Percentiles rank a stretch among this genome's conserved stretches.
phyloP scores from a whole-genome alignment of 2,888 invertebrate species.

The Tuberolachnus salignus region DNA sequence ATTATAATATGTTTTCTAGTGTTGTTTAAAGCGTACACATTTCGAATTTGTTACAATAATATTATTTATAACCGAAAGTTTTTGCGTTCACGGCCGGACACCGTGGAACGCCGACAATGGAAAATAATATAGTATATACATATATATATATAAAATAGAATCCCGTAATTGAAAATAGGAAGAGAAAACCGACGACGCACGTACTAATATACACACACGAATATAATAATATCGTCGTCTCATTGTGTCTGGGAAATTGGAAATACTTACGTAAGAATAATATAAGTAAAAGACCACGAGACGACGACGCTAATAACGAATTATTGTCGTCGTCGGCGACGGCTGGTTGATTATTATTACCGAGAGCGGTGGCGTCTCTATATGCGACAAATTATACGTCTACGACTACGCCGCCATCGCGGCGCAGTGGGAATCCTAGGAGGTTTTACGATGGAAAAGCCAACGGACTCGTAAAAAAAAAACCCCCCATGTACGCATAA shows the following conservation, averaged over 20 bases:
- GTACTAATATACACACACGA: background rate
- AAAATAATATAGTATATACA: no score
- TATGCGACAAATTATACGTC: background rate
- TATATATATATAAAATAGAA: slow-evolving; percentile 22
- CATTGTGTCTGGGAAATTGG: slow-evolving; percentile 24
- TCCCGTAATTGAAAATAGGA: slow-evolving; percentile 25
- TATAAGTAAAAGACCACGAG: background rate
- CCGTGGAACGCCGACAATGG: slow-evolving; percentile 7
- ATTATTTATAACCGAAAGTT: slow-evolving; percentile 37
- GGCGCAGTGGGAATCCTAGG: no score
- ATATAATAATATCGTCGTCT: background rate
- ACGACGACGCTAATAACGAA: slow-evolving; percentile 4
- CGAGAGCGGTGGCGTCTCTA: background rate
- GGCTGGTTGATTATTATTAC: background rate
- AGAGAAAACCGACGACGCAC: slow-evolving; percentile 23
- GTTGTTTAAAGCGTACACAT: slow-evolving; percentile 4
- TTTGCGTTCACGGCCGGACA: slow-evolving; percentile 16
- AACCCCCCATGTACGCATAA: background rate
- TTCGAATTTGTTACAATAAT: background rate
- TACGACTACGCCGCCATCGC: no score
- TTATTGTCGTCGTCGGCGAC: background rate
- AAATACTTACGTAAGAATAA: slow-evolving; percentile 30
- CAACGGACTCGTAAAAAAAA: slow-evolving; percentile 37
- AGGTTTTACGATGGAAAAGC: background rate
- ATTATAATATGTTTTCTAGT: background rate